A percentile compares a stretch with the other conserved stretches of the same genome.
phyloP scores from a whole-genome alignment of 1,140 invertebrate species.

The Rhizoglyphus robini region DNA sequence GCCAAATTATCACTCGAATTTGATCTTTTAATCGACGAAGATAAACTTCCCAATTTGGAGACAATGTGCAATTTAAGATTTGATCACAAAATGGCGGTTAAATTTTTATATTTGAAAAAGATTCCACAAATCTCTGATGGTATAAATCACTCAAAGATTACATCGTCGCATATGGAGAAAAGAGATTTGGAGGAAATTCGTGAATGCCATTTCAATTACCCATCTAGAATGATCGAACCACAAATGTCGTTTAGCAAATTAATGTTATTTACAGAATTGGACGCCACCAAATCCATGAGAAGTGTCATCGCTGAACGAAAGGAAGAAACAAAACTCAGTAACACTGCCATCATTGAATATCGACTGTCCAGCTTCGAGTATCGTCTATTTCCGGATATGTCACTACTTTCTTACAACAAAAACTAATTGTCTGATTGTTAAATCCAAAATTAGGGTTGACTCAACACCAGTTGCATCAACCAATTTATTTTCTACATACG shows the following conservation, averaged over 20 bases:
- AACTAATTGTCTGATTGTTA: neutral
- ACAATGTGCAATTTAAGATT: neutral
- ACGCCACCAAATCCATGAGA: neutral
- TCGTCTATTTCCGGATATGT: neutral
- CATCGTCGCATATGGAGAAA: neutral
- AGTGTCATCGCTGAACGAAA: neutral
- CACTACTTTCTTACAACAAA: neutral
- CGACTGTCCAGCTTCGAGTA: conserved; percentile 1
- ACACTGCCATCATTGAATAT: neutral
- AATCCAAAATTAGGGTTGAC: too few relatives aligned
- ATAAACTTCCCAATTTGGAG: neutral
- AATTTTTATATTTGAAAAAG: neutral
- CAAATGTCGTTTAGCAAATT: neutral
- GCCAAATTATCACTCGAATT: neutral
- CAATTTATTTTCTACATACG: too few relatives aligned
- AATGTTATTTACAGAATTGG: neutral
- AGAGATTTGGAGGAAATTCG: neutral
- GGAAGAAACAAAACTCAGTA: neutral
- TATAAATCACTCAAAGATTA: too few relatives aligned
- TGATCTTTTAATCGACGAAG: neutral
- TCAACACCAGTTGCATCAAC: too few relatives aligned
- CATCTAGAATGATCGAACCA: neutral
- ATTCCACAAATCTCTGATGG: too few relatives aligned
- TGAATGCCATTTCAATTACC: neutral
- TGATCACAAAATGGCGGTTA: neutral